Percentiles rank a stretch among this genome's conserved stretches.
These are phyloP conservation scores for Fopius arisanus DNA, from an alignment of 1,140 invertebrate genomes.

Conservation along the genomic window DNA sequence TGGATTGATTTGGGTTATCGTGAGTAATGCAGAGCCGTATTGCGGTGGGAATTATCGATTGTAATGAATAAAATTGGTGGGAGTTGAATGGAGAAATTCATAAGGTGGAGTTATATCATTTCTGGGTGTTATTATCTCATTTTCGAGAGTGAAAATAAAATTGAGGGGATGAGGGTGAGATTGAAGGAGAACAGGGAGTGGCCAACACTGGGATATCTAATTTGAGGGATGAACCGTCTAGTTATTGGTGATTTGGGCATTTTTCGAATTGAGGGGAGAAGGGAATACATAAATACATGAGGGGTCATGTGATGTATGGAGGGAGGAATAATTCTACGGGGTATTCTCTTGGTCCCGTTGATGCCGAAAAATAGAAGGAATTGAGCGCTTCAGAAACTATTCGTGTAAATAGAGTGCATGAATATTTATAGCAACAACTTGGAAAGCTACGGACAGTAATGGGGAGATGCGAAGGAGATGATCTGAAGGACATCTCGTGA, in stretches of 20 bases:
- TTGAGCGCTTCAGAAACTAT: no score
- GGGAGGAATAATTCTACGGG: no score
- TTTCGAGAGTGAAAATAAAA: background rate
- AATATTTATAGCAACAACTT: background rate
- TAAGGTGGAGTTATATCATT: background rate
- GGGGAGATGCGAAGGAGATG: background rate
- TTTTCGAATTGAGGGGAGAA: slow-evolving; percentile 25
- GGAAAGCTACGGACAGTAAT: background rate
- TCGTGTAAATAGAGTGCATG: no score
- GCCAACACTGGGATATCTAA: slow-evolving; percentile 41
- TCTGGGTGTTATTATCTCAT: background rate
- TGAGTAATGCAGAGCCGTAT: no score
- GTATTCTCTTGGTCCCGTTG: no score
- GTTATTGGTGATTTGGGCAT: slow-evolving; percentile 53
- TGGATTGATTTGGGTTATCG: no score
- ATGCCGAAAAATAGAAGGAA: no score
- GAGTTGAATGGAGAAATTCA: background rate
- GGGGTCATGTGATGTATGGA: background rate
- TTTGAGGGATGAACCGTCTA: slow-evolving; percentile 50
- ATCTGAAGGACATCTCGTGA: background rate
- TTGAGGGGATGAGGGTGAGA: background rate
- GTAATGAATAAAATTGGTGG: background rate
- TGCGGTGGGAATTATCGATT: no score
- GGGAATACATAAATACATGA: slow-evolving; percentile 41
- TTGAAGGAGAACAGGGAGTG: slow-evolving; percentile 40